Evolutionary conservation across 2,888 invertebrate species (phyloP).

Genomic region (Hydrotaea cyrtoneurina): DNA sequence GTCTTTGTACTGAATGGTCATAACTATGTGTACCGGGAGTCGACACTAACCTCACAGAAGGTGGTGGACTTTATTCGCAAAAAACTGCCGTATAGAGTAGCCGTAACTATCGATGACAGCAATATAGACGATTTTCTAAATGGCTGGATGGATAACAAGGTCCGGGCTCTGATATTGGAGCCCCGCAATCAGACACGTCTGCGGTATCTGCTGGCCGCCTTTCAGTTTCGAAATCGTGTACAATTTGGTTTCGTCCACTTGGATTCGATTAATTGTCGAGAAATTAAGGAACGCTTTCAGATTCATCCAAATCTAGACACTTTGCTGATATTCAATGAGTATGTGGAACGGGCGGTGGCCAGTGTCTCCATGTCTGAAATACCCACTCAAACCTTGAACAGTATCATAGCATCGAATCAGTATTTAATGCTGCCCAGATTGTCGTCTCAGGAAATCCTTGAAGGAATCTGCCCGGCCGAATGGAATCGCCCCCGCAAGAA

Average conservation of each 20-base stretch:
- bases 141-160: conserved; percentile 95
- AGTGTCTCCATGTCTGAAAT: conserved; percentile 95
- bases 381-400: conserved; percentile 91
- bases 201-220: conserved; percentile 93
- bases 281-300: conserved; percentile 86
- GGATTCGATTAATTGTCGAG: conserved; percentile 83
- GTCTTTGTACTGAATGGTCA: conserved; percentile 92
- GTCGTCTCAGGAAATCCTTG: conserved; percentile 90
- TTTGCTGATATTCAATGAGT: conserved; percentile 94
- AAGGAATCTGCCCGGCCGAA: conserved; percentile 89
- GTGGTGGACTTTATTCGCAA: conserved; percentile 93
- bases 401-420: conserved; percentile 93
- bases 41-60: conserved; percentile 88
- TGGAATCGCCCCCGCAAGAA: conserved; percentile 89
- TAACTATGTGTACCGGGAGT: conserved; percentile 91
- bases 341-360: conserved; percentile 89
- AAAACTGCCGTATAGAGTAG: conserved; percentile 92
- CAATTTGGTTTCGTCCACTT: conserved; percentile 91
- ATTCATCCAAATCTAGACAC: conserved; percentile 88
- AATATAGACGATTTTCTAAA: conserved; percentile 90
- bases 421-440: conserved; percentile 93
- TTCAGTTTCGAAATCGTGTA: conserved; percentile 91
- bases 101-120: conserved; percentile 86
- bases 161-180: conserved; percentile 93
- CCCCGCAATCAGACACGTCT: conserved; percentile 88